Evolutionary conservation across 2,113 vertebrate species (phyloP).

Genomic region (Odobenus rosmarus): DNA sequence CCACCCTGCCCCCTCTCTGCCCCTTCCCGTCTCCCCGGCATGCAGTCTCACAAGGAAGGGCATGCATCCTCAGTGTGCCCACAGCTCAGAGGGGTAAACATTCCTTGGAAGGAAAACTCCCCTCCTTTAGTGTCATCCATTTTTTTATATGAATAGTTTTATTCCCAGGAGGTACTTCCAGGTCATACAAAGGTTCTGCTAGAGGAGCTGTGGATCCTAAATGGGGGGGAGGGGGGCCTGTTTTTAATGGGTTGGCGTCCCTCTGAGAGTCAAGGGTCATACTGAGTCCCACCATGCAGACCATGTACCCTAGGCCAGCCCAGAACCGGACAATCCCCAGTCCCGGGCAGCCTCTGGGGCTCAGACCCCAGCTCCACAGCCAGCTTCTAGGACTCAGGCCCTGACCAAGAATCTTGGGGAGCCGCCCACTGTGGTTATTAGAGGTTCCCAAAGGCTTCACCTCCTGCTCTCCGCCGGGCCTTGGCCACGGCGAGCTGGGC

Average conservation of each 20-base stretch:
- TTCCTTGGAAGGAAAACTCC: background rate
- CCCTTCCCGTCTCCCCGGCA: background rate
- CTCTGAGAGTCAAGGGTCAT: background rate
- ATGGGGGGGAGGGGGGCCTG: background rate
- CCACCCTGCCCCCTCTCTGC: background rate
- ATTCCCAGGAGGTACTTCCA: background rate
- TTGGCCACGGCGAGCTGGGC: background rate
- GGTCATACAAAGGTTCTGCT: background rate
- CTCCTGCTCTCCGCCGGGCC: constrained; percentile 7
- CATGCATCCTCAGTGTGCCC: background rate
- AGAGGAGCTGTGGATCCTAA: background rate
- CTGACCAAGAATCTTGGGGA: constrained; percentile 62
- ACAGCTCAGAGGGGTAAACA: background rate
- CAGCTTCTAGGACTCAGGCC: background rate
- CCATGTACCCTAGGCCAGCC: background rate
- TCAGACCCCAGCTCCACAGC: constrained; percentile 9
- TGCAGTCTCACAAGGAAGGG: background rate
- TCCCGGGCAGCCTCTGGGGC: background rate
- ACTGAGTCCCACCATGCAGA: background rate
- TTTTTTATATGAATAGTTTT: background rate
- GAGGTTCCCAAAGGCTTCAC: constrained; percentile 55
- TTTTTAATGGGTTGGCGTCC: too few species aligned
- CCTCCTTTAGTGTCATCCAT: fast-evolving
- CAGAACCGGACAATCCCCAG: background rate
- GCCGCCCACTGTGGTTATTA: constrained; percentile 35